Percentiles rank a stretch among this genome's conserved stretches.
These are phyloP conservation scores for Pogonophryne albipinna DNA, from an alignment of 2,797 vertebrate genomes.

Conservation along the genomic window DNA sequence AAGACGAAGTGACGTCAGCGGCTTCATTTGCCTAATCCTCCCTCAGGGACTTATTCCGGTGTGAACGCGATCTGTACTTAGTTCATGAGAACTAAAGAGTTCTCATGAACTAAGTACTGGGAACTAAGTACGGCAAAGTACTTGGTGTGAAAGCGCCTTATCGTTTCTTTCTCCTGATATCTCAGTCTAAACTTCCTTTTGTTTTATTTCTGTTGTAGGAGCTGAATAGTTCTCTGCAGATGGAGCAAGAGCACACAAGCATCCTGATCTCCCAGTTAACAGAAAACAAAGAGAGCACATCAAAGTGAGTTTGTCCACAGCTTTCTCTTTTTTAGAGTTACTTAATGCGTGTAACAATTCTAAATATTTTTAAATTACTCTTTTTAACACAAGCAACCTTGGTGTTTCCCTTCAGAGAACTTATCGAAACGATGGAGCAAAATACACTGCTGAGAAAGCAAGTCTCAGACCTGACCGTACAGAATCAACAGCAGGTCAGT, in stretches of 20 bases:
- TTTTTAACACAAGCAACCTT: conserved; percentile 3
- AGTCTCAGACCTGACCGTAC: conserved; percentile 80
- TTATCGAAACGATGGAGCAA: conserved; percentile 86
- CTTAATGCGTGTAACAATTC: conserved; percentile 1
- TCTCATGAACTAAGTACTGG: too few relatives aligned
- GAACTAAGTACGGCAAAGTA: too few relatives aligned
- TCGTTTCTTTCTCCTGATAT: conserved; percentile 7
- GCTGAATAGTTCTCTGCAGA: conserved; percentile 85
- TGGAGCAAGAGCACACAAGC: conserved; percentile 87
- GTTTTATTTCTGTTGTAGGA: conserved; percentile 78
- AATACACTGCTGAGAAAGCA: conserved; percentile 88
- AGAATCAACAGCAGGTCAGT: conserved; percentile 89
- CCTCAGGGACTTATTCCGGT: too few relatives aligned
- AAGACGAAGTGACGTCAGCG: too few relatives aligned
- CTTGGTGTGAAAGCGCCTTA: too few relatives aligned
- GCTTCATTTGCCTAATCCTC: too few relatives aligned
- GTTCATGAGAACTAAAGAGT: too few relatives aligned
- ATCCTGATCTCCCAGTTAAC: conserved; percentile 89
- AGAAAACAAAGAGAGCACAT: conserved; percentile 92
- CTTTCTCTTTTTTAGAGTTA: background rate
- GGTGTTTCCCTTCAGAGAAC: conserved; percentile 83
- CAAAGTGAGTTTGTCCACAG: conserved; percentile 87
- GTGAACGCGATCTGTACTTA: too few relatives aligned
- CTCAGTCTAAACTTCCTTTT: background rate
- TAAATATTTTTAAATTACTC: background rate